Evolutionary conservation across 2,113 vertebrate genomes (phyloP).

Genomic region (Platycercus adscitus): DNA sequence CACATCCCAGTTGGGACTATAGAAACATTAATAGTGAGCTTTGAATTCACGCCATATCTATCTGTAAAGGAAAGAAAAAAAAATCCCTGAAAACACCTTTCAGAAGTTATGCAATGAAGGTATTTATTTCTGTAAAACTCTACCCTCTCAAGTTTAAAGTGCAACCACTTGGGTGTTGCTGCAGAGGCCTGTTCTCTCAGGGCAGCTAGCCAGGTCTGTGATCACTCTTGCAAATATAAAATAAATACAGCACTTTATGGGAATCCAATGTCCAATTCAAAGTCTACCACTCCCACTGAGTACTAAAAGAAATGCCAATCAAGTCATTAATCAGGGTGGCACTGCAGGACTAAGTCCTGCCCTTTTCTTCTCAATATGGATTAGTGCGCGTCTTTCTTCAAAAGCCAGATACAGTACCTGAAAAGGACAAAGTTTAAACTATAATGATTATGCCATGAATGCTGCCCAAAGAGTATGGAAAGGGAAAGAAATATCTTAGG

Average conservation of each 20-base stretch:
- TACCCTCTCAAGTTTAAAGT: not conserved
- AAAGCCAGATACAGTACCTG: not conserved
- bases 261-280: not conserved
- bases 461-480: not conserved
- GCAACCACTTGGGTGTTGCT: not conserved
- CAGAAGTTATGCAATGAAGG: not conserved
- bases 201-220: not conserved
- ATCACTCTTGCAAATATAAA: not conserved
- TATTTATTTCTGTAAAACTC: not conserved
- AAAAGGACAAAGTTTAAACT: conserved; percentile 20
- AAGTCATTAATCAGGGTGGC: conserved; percentile 8
- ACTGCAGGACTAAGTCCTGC: not conserved
- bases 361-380: not conserved
- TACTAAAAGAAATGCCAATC: not conserved
- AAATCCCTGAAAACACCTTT: not conserved
- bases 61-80: not conserved
- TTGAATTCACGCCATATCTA: not conserved
- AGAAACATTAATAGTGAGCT: not conserved
- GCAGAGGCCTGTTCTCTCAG: not conserved
- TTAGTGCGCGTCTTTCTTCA: not conserved
- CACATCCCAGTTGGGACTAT: not conserved
- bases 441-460: not conserved
- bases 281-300: not conserved
- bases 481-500: not conserved
- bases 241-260: not conserved